Evolutionary conservation across 92 coral and sea anemone species (phyloP), one percentile per base, ranked within the genome.

Genomic region (Phenganax subtilis): DNA sequence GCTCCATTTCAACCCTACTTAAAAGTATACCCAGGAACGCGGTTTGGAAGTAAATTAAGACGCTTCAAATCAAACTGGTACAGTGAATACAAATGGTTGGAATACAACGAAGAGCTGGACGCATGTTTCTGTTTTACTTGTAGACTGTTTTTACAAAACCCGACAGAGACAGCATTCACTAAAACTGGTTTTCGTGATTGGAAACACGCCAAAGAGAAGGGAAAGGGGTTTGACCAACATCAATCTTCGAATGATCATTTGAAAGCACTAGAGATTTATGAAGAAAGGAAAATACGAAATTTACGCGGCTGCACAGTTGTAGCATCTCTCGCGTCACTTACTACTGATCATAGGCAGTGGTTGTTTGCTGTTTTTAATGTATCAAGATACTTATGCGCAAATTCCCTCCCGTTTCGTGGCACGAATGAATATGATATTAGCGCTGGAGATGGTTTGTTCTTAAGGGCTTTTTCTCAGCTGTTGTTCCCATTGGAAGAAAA

Each of bases 51-150:
- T 71, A 71, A 51, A 71, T 12, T 71, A 71, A 47, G 76, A 37
- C 44, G 76, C 10, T 71, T 71, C 76, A 71, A 53, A 47, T 71
- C 76, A 4, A 44, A 28, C 57, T 71, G 76, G 76, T 71, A 71
- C 76, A 29, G 20, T 53, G 55, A 31, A 71, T 71, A 71, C 47
- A 59, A 73, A 53, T 73, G 61, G 77, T 54, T 73, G 62, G 60
- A 73, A 73, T 73, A 73, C 54, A 73, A 52, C 31, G 44, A 73
- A 73, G 61, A 73, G 58, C 14, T 73, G 60, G 77, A 73, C 47
- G 77, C 77, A 54, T 73, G 77, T 73, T 73, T 73, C 44, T 73
- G 77, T 73, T 73, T 73, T 73, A 16, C 77, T 53, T 73, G 77
- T 73, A 73, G 77, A 73, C 31, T 15, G 61, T 73, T 73, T 54